These are phyloP conservation scores for Spodoptera littoralis DNA, from an alignment of 2,888 invertebrate species.

Conservation along the genomic window DNA sequence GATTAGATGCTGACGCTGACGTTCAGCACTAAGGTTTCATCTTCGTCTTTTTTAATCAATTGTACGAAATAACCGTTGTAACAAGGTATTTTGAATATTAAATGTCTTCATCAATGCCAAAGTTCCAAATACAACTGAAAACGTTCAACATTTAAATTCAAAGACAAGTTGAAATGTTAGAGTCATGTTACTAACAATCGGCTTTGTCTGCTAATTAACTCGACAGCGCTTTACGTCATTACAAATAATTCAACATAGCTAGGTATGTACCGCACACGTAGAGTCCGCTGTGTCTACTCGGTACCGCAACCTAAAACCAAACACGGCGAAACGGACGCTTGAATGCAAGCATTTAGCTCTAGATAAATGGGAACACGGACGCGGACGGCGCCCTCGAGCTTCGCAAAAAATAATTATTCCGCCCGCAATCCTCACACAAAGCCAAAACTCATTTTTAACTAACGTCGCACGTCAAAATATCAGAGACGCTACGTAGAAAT, in stretches of 20 bases:
- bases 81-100: slow-evolving; percentile 34
- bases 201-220: slow-evolving; percentile 33
- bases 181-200: slow-evolving; percentile 14
- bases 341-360: slow-evolving; percentile 73
- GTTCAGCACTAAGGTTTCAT: not conserved
- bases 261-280: slow-evolving; percentile 9
- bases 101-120: slow-evolving; percentile 18
- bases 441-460: slow-evolving; percentile 72
- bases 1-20: slow-evolving; percentile 16
- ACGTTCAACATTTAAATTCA: slow-evolving; percentile 25
- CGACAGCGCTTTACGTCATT: slow-evolving; percentile 11
- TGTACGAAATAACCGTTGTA: not conserved
- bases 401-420: slow-evolving; percentile 76
- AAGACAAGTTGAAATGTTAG: slow-evolving; percentile 17
- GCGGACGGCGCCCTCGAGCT: slow-evolving; percentile 63
- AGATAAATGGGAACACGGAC: slow-evolving; percentile 73
- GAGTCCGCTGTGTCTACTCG: slow-evolving; percentile 15
- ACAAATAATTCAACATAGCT: slow-evolving; percentile 14
- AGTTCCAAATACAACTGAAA: slow-evolving; percentile 30
- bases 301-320: slow-evolving; percentile 59
- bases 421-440: slow-evolving; percentile 70
- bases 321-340: slow-evolving; percentile 66
- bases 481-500: slow-evolving; percentile 57
- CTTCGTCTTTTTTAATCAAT: slow-evolving; percentile 6
- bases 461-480: slow-evolving; percentile 66